Evolutionary conservation across 1,140 invertebrate species (phyloP), one percentile per base, ranked within the genome.

Genomic region (Oreohelix idahoensis): DNA sequence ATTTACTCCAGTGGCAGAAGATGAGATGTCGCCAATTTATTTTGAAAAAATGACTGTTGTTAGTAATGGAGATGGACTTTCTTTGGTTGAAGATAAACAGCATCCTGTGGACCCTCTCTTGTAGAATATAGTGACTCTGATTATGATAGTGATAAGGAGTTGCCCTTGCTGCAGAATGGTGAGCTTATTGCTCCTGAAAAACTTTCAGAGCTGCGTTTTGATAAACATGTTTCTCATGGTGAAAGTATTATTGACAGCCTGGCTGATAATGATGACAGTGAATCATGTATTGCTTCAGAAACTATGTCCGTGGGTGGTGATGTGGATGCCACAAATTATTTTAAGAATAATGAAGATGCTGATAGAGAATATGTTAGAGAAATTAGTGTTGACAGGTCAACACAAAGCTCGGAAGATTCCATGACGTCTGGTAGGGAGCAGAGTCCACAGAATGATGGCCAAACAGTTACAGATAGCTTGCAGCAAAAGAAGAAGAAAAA

Each of bases 41-140:
- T n/a, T 58, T 58, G 53, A 58, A n/a, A 58, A 23, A 58, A 58
- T 58, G 53, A 23, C 53, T 15, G 5, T 58, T 11, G 15, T 58
- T 20, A 23, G 53, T 23, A 20, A 58, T 23, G 23, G 20, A 58
- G 53, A 5, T 8, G 15, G 5, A 5, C 42, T 8, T 2, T 58
- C 53, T 58, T 58, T 20, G 2, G 15, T 10, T 10, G 23, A 58
- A 11, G 5, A 58, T 58, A n/a, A 23, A 20, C 53, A 20, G 23
- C 53, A 58, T 58, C 32, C 11, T 32, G 10, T 35, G 4, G 2
- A 26, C 10, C 38, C 1, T 45, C 71, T 11, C 71, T 74, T 39
- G 71, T 74, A 74, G 20, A 42, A 39, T 74, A 74, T 39, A 74
- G 71, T 74, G 71, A 74, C 38, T 74, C 71, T 10, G 71, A 74